Evolutionary conservation across 2,797 vertebrate species (phyloP), one percentile per base, ranked within the genome.

Genomic region (Rhadinocentrus ornatus): DNA sequence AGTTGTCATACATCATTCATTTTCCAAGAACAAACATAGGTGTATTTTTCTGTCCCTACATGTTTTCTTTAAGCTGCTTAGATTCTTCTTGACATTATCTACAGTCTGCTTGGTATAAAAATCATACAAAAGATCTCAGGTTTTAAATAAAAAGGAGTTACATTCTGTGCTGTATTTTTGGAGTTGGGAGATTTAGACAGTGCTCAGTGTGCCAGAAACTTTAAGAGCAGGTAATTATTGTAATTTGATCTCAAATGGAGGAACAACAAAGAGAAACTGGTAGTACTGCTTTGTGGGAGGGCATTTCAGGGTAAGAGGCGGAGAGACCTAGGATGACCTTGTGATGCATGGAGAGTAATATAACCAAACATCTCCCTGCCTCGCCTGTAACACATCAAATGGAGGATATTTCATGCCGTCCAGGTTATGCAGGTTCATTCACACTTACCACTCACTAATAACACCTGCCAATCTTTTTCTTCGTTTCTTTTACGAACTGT

Each of bases 201-300:
- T 32, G 62, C 53, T 75, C 16, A 0, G 15, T 76, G 71, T 80
- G 62, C 74, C 71, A 73, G 61, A 75, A 76, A 57, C 70, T 62
- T 80, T 79, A 53, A 69, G 59, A 80, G 54, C 64, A 65, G 75
- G 71, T 84, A 75, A 83, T 89, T 86, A 82, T 69, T 71, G 86
- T 78, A 76, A 91, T 77, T 66, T 78, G 76, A 91, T 79, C 84
- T 60, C 62, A 35, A 88, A 78, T 61, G 65, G 82, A 0, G 62
- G 78, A 80, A 74, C 71, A 73, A 69, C 61, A 78, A 66, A 76
- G 58, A 73, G 64, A 60, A 82, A 75, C 37, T 24, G 41, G 58
- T 69, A 62, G 70, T 59, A 50, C 69, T 76, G 62, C 82, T 69
- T 27, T 16, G 78, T 77, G 77, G 71, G 87, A 82, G 74, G 81